Evolutionary conservation across 2,888 invertebrate genomes (phyloP).

Genomic region (Apamea sordens): DNA sequence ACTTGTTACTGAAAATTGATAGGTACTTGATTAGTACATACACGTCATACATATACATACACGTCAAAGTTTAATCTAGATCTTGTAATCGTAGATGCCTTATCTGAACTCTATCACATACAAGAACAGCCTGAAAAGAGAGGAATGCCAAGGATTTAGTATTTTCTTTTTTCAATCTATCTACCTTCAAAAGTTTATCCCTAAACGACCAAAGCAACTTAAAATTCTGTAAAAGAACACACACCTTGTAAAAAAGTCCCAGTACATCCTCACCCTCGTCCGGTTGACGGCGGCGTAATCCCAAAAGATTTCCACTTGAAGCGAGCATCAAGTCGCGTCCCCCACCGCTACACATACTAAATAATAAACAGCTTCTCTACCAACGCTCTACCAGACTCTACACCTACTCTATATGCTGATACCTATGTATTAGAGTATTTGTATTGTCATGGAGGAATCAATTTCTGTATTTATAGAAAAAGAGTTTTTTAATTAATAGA

Average conservation of each 20-base stretch:
- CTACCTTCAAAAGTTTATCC: neutral
- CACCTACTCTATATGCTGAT: constrained; percentile 39
- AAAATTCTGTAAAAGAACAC: neutral
- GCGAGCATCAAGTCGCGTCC: constrained; percentile 89
- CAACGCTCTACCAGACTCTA: constrained; percentile 64
- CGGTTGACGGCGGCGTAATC: constrained; percentile 89
- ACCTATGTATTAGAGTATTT: constrained; percentile 21
- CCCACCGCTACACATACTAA: constrained; percentile 90
- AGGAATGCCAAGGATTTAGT: neutral
- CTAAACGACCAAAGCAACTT: neutral
- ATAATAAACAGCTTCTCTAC: constrained; percentile 88
- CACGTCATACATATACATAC: neutral
- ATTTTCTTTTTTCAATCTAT: neutral
- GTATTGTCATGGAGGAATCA: constrained; percentile 19
- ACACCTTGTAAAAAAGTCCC: constrained; percentile 36
- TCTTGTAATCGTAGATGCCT: neutral
- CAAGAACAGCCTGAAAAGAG: neutral
- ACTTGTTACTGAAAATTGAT: neutral
- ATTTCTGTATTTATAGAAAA: neutral
- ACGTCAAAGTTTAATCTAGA: neutral
- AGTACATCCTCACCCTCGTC: constrained; percentile 71
- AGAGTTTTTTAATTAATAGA: neutral
- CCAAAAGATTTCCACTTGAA: constrained; percentile 91
- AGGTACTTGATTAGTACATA: neutral
- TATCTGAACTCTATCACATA: neutral